These are phyloP conservation scores for Sphenopsis melanotis DNA, from an alignment of 2,797 vertebrate species.

Conservation along the genomic window DNA sequence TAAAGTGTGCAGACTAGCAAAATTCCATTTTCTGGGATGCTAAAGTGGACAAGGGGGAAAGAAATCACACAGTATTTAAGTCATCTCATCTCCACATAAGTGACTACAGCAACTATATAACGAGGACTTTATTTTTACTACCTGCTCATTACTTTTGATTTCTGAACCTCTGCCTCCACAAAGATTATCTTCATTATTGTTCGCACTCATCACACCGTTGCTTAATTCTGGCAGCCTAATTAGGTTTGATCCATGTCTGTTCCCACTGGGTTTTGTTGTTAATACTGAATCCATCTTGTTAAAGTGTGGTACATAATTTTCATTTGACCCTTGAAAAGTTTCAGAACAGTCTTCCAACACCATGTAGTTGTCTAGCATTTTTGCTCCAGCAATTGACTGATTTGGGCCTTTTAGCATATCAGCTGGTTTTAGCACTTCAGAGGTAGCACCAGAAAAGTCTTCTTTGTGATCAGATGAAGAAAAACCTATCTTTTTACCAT, in stretches of 20 bases:
- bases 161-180: constrained; percentile 61
- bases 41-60: not conserved
- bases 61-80: constrained; percentile 30
- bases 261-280: constrained; percentile 25
- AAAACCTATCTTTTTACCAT: constrained; percentile 9
- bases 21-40: not conserved
- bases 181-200: constrained; percentile 64
- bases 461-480: not conserved
- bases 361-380: constrained; percentile 33
- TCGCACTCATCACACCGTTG: constrained; percentile 14
- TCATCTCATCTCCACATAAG: constrained; percentile 55
- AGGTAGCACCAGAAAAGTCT: constrained; percentile 45
- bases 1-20: not conserved
- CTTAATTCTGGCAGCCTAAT: constrained; percentile 44
- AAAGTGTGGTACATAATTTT: constrained; percentile 20
- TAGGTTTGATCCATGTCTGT: constrained; percentile 7
- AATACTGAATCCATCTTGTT: constrained; percentile 41
- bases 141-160: constrained; percentile 66
- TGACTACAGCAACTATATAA: constrained; percentile 62
- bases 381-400: not conserved
- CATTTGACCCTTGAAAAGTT: constrained; percentile 35
- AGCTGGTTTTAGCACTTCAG: constrained; percentile 23
- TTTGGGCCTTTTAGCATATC: not conserved
- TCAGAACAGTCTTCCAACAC: constrained; percentile 26
- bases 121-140: constrained; percentile 68